A percentile compares a stretch with the other conserved stretches of the same genome.
Evolutionary conservation across 2,888 invertebrate genomes (phyloP).

Genomic region (Acrobasis consociella): DNA sequence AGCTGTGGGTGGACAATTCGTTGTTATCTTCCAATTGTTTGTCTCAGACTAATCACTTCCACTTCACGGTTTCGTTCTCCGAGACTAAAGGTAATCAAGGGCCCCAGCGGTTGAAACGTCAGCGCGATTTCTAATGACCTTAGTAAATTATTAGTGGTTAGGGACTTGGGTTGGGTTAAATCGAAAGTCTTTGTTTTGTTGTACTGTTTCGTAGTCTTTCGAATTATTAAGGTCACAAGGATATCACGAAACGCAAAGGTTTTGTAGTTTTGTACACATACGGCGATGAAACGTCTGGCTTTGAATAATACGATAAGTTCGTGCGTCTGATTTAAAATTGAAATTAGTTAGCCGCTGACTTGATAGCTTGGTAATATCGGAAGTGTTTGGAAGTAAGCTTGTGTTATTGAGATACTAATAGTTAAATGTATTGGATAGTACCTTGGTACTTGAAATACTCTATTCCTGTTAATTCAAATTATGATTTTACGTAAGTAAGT

Average conservation of each 20-base stretch:
- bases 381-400: conserved; percentile 44
- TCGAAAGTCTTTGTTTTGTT: not conserved
- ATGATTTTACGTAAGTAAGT: too few relatives aligned
- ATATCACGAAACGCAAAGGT: conserved; percentile 12
- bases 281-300: conserved; percentile 6
- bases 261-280: conserved; percentile 2
- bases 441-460: too few relatives aligned
- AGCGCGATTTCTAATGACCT: conserved; percentile 17
- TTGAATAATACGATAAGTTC: conserved; percentile 23
- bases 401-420: conserved; percentile 3
- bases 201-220: not conserved
- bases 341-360: conserved; percentile 45
- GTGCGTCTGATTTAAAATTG: conserved; percentile 48
- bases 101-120: not conserved
- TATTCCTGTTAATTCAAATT: too few relatives aligned
- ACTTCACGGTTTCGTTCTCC: conserved; percentile 18
- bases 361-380: conserved; percentile 48
- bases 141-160: conserved; percentile 2
- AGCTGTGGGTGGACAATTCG: conserved; percentile 15
- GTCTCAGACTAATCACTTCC: conserved; percentile 14
- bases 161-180: conserved; percentile 5
- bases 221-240: not conserved
- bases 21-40: conserved; percentile 17
- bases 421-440: too few relatives aligned
- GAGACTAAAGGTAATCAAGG: conserved; percentile 18